phyloP scores from a whole-genome alignment of 2,888 invertebrate genomes.

The Epinotia bilunana region DNA sequence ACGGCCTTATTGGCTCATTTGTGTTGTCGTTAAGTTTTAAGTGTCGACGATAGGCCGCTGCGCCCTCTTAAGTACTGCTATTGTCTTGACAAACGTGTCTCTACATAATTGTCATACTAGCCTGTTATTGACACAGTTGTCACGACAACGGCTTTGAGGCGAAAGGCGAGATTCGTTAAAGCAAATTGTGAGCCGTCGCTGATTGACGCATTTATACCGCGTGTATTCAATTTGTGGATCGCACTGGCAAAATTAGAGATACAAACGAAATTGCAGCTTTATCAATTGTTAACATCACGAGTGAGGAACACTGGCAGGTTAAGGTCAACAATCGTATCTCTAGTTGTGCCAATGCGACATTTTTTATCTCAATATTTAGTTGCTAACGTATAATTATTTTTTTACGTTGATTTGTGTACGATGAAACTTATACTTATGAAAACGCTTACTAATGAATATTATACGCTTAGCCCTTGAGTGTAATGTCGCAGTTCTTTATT shows the following conservation, averaged over 20 bases:
- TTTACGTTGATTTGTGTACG: conserved; percentile 37
- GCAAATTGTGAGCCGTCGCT: conserved; percentile 63
- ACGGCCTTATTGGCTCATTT: conserved; percentile 64
- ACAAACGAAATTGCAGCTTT: conserved; percentile 33
- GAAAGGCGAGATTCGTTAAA: conserved; percentile 36
- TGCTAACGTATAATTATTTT: conserved; percentile 44
- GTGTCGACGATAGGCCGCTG: conserved; percentile 45
- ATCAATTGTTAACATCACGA: conserved; percentile 14
- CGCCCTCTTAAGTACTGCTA: not conserved
- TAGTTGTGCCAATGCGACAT: conserved; percentile 42
- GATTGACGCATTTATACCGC: conserved; percentile 74
- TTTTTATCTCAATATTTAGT: conserved; percentile 44
- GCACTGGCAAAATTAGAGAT: conserved; percentile 42
- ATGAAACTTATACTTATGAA: conserved; percentile 41
- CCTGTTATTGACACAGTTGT: not conserved
- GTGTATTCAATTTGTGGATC: conserved; percentile 35
- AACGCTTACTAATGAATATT: conserved; percentile 37
- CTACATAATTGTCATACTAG: not conserved
- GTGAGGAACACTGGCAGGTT: conserved; percentile 24
- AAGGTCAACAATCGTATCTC: conserved; percentile 43
- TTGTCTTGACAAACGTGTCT: conserved; percentile 12
- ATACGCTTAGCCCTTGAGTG: conserved; percentile 15
- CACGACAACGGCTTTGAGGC: conserved; percentile 20
- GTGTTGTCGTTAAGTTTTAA: conserved; percentile 69
- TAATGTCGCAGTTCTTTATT: conserved; percentile 11